Conservation (phyloP, 2,113 vertebrate species). For the Upupa epops region DNA sequence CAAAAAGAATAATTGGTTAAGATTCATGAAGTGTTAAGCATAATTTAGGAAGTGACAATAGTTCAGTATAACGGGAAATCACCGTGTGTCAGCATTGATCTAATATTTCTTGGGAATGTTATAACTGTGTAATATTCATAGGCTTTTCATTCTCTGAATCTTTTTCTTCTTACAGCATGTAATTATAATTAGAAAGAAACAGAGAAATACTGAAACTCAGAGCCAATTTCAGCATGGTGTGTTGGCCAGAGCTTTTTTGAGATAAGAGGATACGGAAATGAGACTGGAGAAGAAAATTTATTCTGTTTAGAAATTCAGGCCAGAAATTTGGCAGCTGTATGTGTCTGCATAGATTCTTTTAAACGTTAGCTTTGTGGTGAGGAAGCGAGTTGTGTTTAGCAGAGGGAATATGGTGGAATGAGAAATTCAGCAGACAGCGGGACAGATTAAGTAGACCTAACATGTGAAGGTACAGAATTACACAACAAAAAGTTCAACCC, state of each 20-base stretch:
- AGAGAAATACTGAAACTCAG: neutral
- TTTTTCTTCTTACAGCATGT: neutral
- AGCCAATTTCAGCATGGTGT: neutral
- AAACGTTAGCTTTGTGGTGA: neutral
- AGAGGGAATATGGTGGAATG: neutral
- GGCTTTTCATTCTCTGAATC: neutral
- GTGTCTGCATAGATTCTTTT: neutral
- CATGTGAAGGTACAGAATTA: accelerated
- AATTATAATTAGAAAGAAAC: neutral
- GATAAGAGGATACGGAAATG: neutral
- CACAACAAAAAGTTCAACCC: neutral
- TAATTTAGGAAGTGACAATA: conserved; percentile 29
- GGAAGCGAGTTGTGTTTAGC: neutral
- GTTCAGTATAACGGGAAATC: conserved; percentile 28
- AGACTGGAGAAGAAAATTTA: neutral
- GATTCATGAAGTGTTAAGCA: neutral
- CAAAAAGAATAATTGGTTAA: conserved; percentile 9
- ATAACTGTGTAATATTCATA: conserved; percentile 4
- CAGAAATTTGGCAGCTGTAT: neutral
- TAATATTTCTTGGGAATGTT: neutral
- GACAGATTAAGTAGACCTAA: neutral
- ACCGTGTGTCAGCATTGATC: neutral
- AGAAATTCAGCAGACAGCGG: neutral
- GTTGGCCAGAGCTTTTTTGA: neutral
- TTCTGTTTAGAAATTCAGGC: neutral